phyloP scores from a whole-genome alignment of 1,140 invertebrate genomes.

The Littorina saxatilis region DNA sequence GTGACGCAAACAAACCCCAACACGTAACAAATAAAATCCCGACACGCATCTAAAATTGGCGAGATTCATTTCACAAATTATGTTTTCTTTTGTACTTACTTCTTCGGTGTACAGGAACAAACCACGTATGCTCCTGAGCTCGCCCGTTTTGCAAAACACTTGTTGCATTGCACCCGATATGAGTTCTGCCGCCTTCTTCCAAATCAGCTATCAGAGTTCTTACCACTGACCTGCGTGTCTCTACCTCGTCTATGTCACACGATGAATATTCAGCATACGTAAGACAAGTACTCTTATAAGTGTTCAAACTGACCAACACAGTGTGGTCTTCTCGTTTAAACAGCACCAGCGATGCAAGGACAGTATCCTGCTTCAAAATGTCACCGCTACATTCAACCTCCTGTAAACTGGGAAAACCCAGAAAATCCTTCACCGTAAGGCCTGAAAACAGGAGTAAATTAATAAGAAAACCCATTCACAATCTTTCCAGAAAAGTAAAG shows the following conservation, averaged over 20 bases:
- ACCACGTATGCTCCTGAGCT: neutral
- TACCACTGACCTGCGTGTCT: neutral
- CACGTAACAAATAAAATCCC: no score
- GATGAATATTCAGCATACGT: conserved; percentile 24
- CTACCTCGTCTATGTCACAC: neutral
- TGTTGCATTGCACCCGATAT: conserved; percentile 4
- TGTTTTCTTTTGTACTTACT: no score
- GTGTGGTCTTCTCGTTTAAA: neutral
- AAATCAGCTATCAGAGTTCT: neutral
- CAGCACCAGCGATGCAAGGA: neutral
- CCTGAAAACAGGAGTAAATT: conserved; percentile 6
- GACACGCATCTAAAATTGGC: no score
- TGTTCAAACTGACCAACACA: neutral
- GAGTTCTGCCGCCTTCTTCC: neutral
- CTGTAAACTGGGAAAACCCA: conserved; percentile 17
- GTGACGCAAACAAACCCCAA: no score
- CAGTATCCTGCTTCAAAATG: neutral
- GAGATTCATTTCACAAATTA: no score
- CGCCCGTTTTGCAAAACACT: neutral
- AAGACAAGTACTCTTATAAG: neutral
- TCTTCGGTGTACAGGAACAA: neutral
- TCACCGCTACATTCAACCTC: conserved; percentile 23
- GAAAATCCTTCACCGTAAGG: neutral
- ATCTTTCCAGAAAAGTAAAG: no score
- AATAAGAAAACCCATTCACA: no score